Percentiles rank a stretch among this genome's conserved stretches.
Conservation (phyloP, 1,140 invertebrate genomes). For the Drosophila trapezifrons region DNA sequence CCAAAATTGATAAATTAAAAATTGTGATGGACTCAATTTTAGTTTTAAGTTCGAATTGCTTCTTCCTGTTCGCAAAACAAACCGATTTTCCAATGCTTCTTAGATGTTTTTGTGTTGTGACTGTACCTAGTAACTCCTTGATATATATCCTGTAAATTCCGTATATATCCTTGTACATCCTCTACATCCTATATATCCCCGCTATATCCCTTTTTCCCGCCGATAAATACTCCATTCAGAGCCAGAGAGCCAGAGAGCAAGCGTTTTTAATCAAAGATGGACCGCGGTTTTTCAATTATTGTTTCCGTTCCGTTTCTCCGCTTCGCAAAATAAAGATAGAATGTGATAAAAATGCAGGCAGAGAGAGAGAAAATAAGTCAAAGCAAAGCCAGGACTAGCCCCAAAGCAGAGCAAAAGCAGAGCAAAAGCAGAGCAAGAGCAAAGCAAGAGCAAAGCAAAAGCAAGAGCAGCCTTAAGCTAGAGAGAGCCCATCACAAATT, state of each 20-base stretch:
- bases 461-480: slow-evolving; percentile 7
- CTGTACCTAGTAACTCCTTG: slow-evolving; percentile 28
- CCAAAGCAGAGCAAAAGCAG: slow-evolving; percentile 30
- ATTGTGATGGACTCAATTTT: slow-evolving; percentile 84
- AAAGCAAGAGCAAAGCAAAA: slow-evolving; percentile 20
- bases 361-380: slow-evolving; percentile 3
- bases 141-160: slow-evolving; percentile 20
- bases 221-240: slow-evolving; percentile 19
- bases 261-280: slow-evolving; percentile 84
- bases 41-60: slow-evolving; percentile 75
- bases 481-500: slow-evolving; percentile 84
- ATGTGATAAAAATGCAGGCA: slow-evolving; percentile 42
- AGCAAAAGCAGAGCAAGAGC: slow-evolving; percentile 33
- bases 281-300: slow-evolving; percentile 47
- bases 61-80: slow-evolving; percentile 43
- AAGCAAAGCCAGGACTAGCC: slow-evolving; percentile 25
- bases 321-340: too few relatives aligned
- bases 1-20: slow-evolving; percentile 77
- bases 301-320: slow-evolving; percentile 56
- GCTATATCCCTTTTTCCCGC: not conserved
- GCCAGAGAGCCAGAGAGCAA: slow-evolving; percentile 71
- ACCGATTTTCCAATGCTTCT: slow-evolving; percentile 51
- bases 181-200: slow-evolving; percentile 8
- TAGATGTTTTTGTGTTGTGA: slow-evolving; percentile 42
- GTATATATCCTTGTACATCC: too few relatives aligned